Evolutionary conservation across 2,888 invertebrate genomes (phyloP), one percentile per base, ranked within the genome.

Genomic region (Aromia moschata): DNA sequence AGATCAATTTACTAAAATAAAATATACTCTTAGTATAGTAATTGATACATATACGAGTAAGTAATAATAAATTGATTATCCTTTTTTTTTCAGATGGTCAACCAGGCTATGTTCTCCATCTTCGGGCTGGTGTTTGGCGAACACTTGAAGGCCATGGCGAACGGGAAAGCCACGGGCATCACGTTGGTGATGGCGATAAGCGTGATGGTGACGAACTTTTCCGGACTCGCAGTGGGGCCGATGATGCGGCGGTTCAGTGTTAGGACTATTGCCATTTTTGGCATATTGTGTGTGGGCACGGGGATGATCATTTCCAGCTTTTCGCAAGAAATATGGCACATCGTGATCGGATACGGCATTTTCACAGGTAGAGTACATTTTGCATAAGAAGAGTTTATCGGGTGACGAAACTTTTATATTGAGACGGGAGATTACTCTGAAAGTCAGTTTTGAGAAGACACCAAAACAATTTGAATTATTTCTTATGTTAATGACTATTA

Each of bases 101-200:
- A 89, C 76, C 88, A 90, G 75, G 87, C 90, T 1, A 84, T 90
- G 77, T 81, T 89, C 64, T 89, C 90, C 2, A 82, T 89, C 40
- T 90, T 89, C 76, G 88, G 90, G 57, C 82, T 90, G 53, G 80
- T 90, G 25, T 90, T 89, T 67, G 89, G 87, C 38, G 87, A 87
- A 65, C 83, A 86, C 59, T 78, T 90, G 58, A 82, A 85, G 70
- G 80, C 83, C 0, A 86, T 90, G 85, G 86, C 87, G 0, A 83
- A 86, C 63, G 84, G 82, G 16, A 67, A 70, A 30, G 89, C 89
- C 0, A 83, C 87, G 44, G 89, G 89, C 5, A 87, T 89, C 0
- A 88, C 89, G 0, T 75, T 89, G 17, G 87, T 90, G 12, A 83
- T 88, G 70, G 89, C 89, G 73, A 82, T 89, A 0, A 88, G 88